Base-by-base conservation (phyloP, 2,888 invertebrate species). In the Chrysodeixis includens region DNA sequence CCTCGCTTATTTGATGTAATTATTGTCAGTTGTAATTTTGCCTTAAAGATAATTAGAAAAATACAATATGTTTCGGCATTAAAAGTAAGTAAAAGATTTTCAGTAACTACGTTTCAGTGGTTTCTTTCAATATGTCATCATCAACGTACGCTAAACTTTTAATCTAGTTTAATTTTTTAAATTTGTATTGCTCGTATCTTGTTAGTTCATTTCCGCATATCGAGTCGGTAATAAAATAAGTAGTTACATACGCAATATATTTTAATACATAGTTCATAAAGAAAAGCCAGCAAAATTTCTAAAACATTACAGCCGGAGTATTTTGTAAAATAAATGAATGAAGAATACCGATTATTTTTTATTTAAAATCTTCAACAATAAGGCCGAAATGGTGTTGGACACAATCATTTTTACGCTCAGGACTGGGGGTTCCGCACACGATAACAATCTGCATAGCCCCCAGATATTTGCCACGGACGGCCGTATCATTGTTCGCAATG, bases 361-460 rank as follows among this genome's bases (percentile, higher is more conserved):
- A 8, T 46, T 18, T 9, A 46, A 46, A 49, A 49, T 1, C 46
- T 49, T 49, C 46, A 20, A 49, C 46, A 49, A 49, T 49, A 1
- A 20, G 46, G 1, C 46, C 20, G 1, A 49, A 49, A 49, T 49
- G 20, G 46, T 20, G 46, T 49, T 20, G 20, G 20, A 18, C 18
- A 49, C 46, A 49, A 49, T 49, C 46, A 49, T 49, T 49, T 49
- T 49, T 49, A 49, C 46, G 46, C 46, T 2, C 46, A 49, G 10
- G 20, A 9, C 20, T 49, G 20, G 20, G 46, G 20, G 46, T 49
- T 49, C 46, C 18, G 46, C 8, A 46, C 46, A 49, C 46, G 46
- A 49, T 49, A 49, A 49, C 46, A 49, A 20, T 49, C 20, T 49
- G 20, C 46, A 49, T 49, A 20, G 46, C 46, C 46, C 46, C 18